Evolutionary conservation across 2,888 invertebrate genomes (phyloP).

Genomic region (Spisula subtruncata): DNA sequence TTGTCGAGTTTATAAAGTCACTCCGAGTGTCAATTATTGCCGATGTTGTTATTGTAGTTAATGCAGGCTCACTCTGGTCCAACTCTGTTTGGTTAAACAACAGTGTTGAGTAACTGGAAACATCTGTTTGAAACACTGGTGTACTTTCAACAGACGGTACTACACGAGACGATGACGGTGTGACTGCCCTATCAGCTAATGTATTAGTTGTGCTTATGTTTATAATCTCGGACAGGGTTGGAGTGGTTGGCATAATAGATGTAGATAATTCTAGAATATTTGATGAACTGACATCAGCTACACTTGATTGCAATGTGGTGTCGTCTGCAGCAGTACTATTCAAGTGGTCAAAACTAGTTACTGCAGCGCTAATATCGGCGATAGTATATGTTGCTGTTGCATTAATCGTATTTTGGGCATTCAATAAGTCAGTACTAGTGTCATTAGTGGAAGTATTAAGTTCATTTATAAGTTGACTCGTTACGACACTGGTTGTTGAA

Average conservation of each 20-base stretch:
- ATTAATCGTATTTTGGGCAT: neutral
- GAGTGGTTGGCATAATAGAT: neutral
- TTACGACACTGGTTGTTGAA: neutral
- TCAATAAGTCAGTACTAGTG: neutral
- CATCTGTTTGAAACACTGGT: neutral
- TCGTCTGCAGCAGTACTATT: neutral
- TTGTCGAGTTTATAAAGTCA: neutral
- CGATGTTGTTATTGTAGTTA: neutral
- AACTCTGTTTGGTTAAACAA: neutral
- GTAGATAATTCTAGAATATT: neutral
- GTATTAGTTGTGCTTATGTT: neutral
- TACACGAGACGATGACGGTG: neutral
- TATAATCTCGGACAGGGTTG: neutral
- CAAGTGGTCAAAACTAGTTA: neutral
- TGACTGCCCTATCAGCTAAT: neutral
- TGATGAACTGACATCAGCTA: neutral
- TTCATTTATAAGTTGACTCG: neutral
- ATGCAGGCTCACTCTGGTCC: neutral
- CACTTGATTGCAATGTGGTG: neutral
- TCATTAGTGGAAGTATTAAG: neutral
- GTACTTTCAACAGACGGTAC: neutral
- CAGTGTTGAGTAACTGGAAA: neutral
- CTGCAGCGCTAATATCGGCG: neutral
- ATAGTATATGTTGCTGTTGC: neutral
- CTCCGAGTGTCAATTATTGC: neutral